A percentile compares a stretch with the other conserved stretches of the same genome.
phyloP scores from a whole-genome alignment of 2,888 invertebrate genomes.

The Pharmacophagus antenor region DNA sequence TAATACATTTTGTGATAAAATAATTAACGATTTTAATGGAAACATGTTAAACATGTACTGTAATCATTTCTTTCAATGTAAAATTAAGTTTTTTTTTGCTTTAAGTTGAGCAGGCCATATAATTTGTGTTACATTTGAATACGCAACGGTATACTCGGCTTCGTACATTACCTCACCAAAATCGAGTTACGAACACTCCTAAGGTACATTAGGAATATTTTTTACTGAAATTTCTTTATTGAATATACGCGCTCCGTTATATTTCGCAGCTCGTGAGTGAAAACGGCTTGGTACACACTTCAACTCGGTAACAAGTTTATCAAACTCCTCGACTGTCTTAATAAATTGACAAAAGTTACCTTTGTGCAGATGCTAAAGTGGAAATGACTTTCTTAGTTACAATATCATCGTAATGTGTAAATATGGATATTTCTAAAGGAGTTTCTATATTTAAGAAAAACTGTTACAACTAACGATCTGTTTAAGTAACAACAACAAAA shows the following conservation, averaged over 20 bases:
- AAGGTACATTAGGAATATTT: conserved; percentile 23
- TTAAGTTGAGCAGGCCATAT: too few relatives aligned
- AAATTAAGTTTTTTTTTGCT: too few relatives aligned
- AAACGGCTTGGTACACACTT: conserved; percentile 20
- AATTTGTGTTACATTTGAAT: conserved; percentile 9
- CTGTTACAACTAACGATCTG: too few relatives aligned
- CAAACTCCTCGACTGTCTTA: conserved; percentile 4
- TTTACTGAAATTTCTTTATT: conserved; percentile 24
- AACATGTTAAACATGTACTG: too few relatives aligned
- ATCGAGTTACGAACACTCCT: conserved; percentile 15
- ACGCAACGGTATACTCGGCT: not conserved
- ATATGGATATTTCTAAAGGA: too few relatives aligned
- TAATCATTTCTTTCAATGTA: too few relatives aligned
- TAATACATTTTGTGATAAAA: too few relatives aligned
- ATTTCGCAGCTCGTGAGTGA: conserved; percentile 16
- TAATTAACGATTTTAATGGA: too few relatives aligned
- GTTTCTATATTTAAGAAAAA: too few relatives aligned
- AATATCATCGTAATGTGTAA: not conserved
- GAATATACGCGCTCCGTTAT: conserved; percentile 29
- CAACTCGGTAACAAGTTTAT: conserved; percentile 25
- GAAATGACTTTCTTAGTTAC: not conserved
- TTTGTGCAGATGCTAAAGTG: not conserved
- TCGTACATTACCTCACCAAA: conserved; percentile 11
- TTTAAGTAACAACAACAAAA: too few relatives aligned
- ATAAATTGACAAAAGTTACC: conserved; percentile 4